Evolutionary conservation across 2,113 vertebrate genomes (phyloP).

Genomic region (Otus sunia): DNA sequence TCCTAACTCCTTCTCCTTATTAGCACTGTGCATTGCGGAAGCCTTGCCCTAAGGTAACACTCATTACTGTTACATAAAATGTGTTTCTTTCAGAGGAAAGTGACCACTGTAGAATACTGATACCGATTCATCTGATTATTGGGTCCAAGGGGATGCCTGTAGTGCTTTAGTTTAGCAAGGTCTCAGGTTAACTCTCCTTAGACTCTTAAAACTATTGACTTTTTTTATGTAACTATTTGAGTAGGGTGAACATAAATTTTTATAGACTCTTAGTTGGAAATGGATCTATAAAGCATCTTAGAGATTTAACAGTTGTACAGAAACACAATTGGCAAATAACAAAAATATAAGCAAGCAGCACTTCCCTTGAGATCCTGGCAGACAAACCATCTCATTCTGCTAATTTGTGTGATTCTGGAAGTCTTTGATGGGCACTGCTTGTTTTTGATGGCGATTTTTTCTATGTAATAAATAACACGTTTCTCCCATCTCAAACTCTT

Average conservation of each 20-base stretch:
- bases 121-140: fast-evolving
- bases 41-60: not conserved
- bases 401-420: fast-evolving
- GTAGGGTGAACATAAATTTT: not conserved
- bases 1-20: not conserved
- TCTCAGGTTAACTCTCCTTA: not conserved
- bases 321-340: not conserved
- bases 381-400: not conserved
- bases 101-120: not conserved
- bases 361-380: not conserved
- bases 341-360: not conserved
- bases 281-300: not conserved
- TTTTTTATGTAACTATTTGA: not conserved
- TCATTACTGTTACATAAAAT: not conserved
- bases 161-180: not conserved
- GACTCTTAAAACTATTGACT: not conserved
- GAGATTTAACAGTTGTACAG: not conserved
- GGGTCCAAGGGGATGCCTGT: not conserved
- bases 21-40: not conserved
- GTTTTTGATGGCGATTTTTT: not conserved
- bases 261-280: not conserved
- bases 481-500: not conserved
- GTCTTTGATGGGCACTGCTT: not conserved
- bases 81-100: not conserved
- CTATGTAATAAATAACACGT: not conserved